Conservation (phyloP, 2,113 vertebrate species). For the Suncus etruscus region DNA sequence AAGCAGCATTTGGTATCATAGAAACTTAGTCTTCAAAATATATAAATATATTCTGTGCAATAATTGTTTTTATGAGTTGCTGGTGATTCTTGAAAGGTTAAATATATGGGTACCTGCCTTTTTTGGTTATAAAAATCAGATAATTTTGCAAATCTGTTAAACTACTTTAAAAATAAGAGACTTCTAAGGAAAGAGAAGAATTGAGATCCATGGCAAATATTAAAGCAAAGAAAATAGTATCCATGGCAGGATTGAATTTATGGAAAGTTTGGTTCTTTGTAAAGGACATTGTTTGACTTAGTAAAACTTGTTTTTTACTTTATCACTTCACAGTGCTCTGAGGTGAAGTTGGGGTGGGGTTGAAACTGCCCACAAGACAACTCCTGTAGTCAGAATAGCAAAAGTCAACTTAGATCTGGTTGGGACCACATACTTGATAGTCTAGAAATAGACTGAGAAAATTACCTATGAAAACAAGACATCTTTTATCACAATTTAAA, state of each 20-base stretch:
- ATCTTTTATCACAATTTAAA: not conserved
- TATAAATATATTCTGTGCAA: not conserved
- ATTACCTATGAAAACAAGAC: not conserved
- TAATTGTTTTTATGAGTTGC: not conserved
- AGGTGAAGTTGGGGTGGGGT: not conserved
- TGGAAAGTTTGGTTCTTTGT: not conserved
- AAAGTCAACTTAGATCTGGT: not conserved
- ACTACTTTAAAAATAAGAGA: not conserved
- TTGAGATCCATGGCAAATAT: not conserved
- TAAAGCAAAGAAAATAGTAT: not conserved
- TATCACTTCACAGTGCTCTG: not conserved
- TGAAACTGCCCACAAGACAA: not conserved
- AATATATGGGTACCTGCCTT: not conserved
- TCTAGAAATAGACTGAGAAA: not conserved
- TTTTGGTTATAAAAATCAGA: not conserved
- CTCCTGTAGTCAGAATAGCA: not conserved
- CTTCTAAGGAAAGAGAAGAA: not conserved
- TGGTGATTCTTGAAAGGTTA: not conserved
- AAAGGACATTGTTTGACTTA: not conserved
- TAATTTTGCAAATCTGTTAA: not conserved
- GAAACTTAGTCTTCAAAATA: slow-evolving; percentile 23
- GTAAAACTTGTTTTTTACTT: not conserved
- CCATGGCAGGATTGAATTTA: not conserved
- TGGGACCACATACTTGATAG: not conserved
- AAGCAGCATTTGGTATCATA: not conserved